Percentiles rank a stretch among this genome's conserved stretches.
These are phyloP conservation scores for Calyptomena viridis DNA, from an alignment of 2,113 vertebrate species.

Conservation along the genomic window DNA sequence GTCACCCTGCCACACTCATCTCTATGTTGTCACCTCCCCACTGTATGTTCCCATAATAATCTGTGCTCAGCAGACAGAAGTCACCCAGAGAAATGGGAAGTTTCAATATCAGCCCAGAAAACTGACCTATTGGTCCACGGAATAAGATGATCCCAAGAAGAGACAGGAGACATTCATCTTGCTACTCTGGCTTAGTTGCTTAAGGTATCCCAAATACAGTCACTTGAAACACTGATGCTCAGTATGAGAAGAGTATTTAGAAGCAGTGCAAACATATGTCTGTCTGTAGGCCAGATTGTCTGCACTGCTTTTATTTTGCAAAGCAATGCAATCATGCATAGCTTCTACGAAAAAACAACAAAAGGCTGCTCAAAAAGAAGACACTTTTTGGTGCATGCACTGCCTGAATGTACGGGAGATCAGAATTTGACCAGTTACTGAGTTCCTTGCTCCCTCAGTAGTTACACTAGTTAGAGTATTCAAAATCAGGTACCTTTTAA, in stretches of 20 bases:
- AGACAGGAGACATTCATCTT: neutral
- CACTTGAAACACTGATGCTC: neutral
- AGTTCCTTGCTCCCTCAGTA: neutral
- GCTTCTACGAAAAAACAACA: neutral
- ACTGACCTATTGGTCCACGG: neutral
- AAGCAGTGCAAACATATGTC: neutral
- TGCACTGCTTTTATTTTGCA: neutral
- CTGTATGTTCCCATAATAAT: neutral
- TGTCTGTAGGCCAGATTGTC: neutral
- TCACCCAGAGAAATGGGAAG: neutral
- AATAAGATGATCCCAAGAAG: neutral
- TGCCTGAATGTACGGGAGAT: neutral
- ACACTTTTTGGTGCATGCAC: neutral
- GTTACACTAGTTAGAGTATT: neutral
- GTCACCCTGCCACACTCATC: neutral
- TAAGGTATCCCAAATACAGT: neutral
- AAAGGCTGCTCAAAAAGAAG: neutral
- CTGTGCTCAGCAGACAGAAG: neutral
- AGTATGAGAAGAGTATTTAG: neutral
- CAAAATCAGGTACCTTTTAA: conserved; percentile 75
- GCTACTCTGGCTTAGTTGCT: neutral
- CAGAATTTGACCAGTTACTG: neutral
- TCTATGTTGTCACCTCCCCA: neutral
- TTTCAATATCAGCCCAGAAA: neutral
- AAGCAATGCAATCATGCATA: neutral